Evolutionary conservation across 2,888 invertebrate genomes (phyloP).

Genomic region (Sarcophaga subvicina): DNA sequence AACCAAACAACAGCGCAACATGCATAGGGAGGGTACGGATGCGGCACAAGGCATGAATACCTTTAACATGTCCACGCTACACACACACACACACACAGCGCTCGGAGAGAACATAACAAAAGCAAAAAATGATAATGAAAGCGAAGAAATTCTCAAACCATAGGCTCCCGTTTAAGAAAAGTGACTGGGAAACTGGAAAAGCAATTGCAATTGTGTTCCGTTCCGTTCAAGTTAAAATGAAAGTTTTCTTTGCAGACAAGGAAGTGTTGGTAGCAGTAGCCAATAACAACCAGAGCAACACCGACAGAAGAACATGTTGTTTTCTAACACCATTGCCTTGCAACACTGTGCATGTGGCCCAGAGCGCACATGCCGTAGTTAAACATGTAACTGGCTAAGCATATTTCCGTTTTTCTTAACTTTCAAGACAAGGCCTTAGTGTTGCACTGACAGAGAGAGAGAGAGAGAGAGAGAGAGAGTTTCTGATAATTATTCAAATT

Average conservation of each 20-base stretch:
- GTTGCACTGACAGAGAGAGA: background rate
- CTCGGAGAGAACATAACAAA: background rate
- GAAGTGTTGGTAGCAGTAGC: constrained; percentile 38
- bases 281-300: constrained; percentile 39
- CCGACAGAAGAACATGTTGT: constrained; percentile 37
- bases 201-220: constrained; percentile 24
- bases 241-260: constrained; percentile 41
- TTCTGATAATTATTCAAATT: constrained; percentile 56
- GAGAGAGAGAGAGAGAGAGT: background rate
- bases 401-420: background rate
- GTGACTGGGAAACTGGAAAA: background rate
- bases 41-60: background rate
- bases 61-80: constrained; percentile 23
- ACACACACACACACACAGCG: too few relatives aligned
- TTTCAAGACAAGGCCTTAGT: constrained; percentile 21
- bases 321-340: background rate
- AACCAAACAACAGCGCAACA: background rate
- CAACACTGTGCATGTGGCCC: background rate
- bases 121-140: background rate
- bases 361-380: background rate
- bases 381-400: background rate
- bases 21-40: background rate
- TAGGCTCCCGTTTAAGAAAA: background rate
- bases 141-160: background rate
- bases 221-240: constrained; percentile 57